A percentile compares a stretch with the other conserved stretches of the same genome.
These are phyloP conservation scores for Cepaea hortensis DNA, from an alignment of 2,888 invertebrate genomes.

Conservation along the genomic window DNA sequence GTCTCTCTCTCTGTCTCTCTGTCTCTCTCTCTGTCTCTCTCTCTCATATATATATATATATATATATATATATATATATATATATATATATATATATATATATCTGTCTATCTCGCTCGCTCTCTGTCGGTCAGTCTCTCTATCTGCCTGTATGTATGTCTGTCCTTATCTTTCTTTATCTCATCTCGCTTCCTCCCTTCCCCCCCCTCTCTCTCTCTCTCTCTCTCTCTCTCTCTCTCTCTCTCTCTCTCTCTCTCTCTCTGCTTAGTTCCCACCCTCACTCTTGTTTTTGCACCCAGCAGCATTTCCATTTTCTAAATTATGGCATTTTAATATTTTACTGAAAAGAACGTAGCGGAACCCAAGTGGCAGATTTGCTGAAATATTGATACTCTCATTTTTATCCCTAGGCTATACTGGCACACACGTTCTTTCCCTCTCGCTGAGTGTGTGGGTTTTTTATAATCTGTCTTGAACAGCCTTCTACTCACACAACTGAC, in stretches of 20 bases:
- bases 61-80: no score
- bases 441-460: no score
- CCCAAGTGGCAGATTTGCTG: no score
- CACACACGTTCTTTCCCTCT: no score
- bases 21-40: not conserved
- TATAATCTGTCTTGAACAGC: no score
- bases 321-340: no score
- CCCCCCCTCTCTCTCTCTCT: not conserved
- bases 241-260: not conserved
- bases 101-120: conserved; percentile 3
- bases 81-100: no score
- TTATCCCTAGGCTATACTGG: not conserved
- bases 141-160: not conserved
- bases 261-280: not conserved
- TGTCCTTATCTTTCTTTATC: conserved; percentile 10
- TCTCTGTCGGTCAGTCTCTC: conserved; percentile 2
- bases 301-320: no score
- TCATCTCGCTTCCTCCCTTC: not conserved
- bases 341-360: no score
- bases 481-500: no score
- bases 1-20: not conserved
- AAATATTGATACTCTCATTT: not conserved
- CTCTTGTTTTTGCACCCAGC: not conserved
- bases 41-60: not conserved
- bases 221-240: conserved; percentile 9